These are phyloP conservation scores for Zootermopsis nevadensis DNA, from an alignment of 2,888 invertebrate genomes.

Conservation along the genomic window DNA sequence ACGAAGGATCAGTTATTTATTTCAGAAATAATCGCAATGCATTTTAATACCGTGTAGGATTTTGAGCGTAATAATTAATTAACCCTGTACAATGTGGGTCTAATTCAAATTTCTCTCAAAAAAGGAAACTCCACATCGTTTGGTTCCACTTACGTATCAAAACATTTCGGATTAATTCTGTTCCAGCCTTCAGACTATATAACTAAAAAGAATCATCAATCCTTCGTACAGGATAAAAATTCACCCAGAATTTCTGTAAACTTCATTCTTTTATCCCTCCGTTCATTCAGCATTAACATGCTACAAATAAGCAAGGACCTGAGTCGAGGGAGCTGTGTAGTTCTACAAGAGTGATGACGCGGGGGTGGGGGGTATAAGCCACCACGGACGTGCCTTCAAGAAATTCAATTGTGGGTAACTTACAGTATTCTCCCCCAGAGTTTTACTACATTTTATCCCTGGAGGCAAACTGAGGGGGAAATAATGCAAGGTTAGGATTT, in stretches of 20 bases:
- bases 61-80: too few relatives aligned
- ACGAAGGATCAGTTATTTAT: too few relatives aligned
- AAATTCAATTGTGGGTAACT: conserved; percentile 19
- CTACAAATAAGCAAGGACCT: not conserved
- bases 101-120: too few relatives aligned
- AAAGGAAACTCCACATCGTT: too few relatives aligned
- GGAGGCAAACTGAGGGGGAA: not conserved
- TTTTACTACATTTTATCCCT: not conserved
- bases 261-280: not conserved
- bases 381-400: not conserved
- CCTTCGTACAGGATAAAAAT: too few relatives aligned
- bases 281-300: not conserved
- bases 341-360: not conserved
- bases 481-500: not conserved
- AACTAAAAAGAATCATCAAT: too few relatives aligned
- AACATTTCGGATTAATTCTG: too few relatives aligned
- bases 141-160: too few relatives aligned
- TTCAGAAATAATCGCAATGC: too few relatives aligned
- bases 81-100: too few relatives aligned
- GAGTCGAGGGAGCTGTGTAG: not conserved
- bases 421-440: not conserved
- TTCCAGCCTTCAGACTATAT: too few relatives aligned
- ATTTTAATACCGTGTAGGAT: too few relatives aligned
- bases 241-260: not conserved
- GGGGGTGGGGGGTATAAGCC: not conserved